Conservation (phyloP, 1,140 invertebrate species). For the Orius insidiosus region DNA sequence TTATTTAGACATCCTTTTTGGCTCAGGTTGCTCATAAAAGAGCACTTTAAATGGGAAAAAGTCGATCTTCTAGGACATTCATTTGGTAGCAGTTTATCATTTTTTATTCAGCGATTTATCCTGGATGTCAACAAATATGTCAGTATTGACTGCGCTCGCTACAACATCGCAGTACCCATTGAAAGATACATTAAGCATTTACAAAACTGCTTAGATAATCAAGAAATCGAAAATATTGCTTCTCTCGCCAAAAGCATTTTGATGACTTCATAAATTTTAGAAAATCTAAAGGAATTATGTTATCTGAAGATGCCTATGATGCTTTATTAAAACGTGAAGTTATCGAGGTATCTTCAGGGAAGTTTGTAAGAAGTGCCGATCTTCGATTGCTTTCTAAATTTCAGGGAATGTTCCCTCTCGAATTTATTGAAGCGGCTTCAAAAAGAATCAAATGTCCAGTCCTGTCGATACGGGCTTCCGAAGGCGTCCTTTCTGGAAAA, state of each 20-base stretch:
- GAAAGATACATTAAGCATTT: background rate
- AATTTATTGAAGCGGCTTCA: constrained; percentile 21
- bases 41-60: constrained; percentile 61
- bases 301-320: constrained; percentile 33
- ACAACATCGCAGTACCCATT: background rate
- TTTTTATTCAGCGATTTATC: constrained; percentile 59
- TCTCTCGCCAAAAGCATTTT: constrained; percentile 29
- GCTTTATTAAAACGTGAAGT: constrained; percentile 54
- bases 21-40: constrained; percentile 32
- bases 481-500: constrained; percentile 6
- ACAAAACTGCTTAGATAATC: background rate
- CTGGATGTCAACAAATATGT: constrained; percentile 54
- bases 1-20: constrained; percentile 14
- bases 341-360: constrained; percentile 24
- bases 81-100: constrained; percentile 56
- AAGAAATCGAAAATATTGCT: background rate
- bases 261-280: constrained; percentile 5
- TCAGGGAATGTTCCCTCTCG: constrained; percentile 9
- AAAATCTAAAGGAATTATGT: background rate
- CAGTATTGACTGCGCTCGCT: constrained; percentile 40
- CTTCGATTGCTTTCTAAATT: constrained; percentile 32
- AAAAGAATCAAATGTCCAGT: constrained; percentile 9
- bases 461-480: constrained; percentile 11
- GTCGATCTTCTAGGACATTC: constrained; percentile 62
- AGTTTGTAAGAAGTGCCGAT: constrained; percentile 48